Evolutionary conservation across 2,888 invertebrate genomes (phyloP).

Genomic region (Patella ulyssiponensis): DNA sequence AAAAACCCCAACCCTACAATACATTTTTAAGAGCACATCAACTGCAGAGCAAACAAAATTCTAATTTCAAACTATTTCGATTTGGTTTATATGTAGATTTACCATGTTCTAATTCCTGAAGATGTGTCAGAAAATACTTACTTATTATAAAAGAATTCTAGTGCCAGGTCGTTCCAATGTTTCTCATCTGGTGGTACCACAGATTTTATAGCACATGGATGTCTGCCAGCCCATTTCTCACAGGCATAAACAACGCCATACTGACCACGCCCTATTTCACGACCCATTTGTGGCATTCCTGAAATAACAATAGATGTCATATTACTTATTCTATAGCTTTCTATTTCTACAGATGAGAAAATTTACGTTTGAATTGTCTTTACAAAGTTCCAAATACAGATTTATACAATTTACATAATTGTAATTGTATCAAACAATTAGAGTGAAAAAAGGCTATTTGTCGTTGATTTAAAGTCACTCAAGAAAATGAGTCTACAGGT

Average conservation of each 20-base stretch:
- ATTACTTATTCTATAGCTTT: too few relatives aligned
- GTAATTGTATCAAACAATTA: not conserved
- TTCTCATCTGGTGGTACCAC: conserved; percentile 90
- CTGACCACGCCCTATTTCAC: conserved; percentile 82
- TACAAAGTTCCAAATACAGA: not conserved
- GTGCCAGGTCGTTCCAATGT: conserved; percentile 90
- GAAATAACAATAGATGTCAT: conserved; percentile 14
- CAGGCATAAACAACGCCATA: conserved; percentile 91
- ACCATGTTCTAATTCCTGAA: not conserved
- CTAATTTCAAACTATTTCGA: not conserved
- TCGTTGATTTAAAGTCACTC: too few relatives aligned
- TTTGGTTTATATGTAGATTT: not conserved
- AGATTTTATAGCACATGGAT: conserved; percentile 88
- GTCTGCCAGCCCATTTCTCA: conserved; percentile 81
- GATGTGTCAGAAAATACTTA: conserved; percentile 58
- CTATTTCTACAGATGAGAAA: too few relatives aligned
- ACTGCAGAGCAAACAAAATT: not conserved
- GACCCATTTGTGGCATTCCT: conserved; percentile 75
- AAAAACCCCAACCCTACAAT: too few relatives aligned
- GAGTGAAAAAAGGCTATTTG: too few relatives aligned
- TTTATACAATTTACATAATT: not conserved
- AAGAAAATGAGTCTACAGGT: too few relatives aligned
- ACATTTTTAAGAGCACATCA: too few relatives aligned
- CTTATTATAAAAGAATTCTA: conserved; percentile 93
- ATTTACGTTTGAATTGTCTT: not conserved